Evolutionary conservation across 2,797 vertebrate species (phyloP), one percentile per base, ranked within the genome.

Genomic region (Clarias laeviceps): DNA sequence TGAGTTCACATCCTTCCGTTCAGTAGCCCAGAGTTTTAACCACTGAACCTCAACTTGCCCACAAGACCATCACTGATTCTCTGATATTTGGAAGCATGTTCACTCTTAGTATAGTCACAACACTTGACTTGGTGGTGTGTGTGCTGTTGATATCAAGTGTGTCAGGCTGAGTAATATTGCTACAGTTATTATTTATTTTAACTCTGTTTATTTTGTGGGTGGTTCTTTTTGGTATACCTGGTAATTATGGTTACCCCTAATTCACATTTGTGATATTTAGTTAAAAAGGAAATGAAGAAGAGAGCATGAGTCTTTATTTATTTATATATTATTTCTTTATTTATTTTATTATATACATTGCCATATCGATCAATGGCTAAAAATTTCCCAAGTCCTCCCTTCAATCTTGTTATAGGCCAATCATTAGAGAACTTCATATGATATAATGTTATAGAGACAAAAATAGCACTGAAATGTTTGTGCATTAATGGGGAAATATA

Each of bases 31-130:
- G 61, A 78, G 57, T 32, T 6, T 61, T 24, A 37, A 59, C 56
- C 76, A 40, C 76, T 17, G 57, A 61, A 6, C 72, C 72, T 45
- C 69, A 40, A 50, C 70, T 73, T 50, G 24, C 72, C 68, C 72
- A 74, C 24, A 74, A n/a, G 12, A 54, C 12, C 45, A 74, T 18
- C 45, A 54, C 72, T 74, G n/a, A 54, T 27, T 54, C 72, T 17
- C 5, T 54, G 18, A 8, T 74, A n/a, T 74, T 27, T 54, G 7
- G 72, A 54, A 54, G 24, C 22, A 12, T 45, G 34, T 40, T 70
- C 22, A 70, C 45, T 70, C 11, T 45, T 20, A 70, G 5, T 74
- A 4, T n/a, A 27, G 72, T 74, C 4, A 2, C 54, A 18, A 74
- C 37, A 9, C 20, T 2, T 27, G 34, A 73, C 70, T 6, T 17